Conservation (phyloP, 2,888 invertebrate genomes). For the Geophilus truncorum region DNA sequence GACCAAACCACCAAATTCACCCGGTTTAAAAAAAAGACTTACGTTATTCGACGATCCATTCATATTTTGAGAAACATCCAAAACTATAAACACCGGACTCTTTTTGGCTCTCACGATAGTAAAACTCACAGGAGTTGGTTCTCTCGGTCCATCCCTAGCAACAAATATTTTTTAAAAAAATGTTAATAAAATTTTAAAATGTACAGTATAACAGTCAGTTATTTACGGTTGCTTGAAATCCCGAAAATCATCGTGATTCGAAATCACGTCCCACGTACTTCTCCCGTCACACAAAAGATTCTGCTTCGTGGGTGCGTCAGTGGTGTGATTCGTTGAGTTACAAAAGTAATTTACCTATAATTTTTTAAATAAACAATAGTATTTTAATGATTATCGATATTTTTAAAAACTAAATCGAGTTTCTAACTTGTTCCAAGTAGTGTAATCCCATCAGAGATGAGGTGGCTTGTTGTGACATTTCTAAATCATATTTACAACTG, state of each 20-base stretch:
- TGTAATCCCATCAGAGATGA: neutral
- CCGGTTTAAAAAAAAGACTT: neutral
- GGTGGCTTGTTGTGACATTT: neutral
- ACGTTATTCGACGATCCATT: neutral
- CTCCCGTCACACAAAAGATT: slow-evolving; percentile 46
- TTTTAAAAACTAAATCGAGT: no score
- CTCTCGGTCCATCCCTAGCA: neutral
- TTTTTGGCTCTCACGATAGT: neutral
- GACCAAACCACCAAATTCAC: neutral
- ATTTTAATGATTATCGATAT: no score
- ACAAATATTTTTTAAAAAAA: no score
- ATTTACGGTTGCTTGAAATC: neutral
- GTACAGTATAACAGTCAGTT: no score
- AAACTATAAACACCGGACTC: neutral
- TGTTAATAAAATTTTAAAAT: no score
- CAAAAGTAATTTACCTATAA: slow-evolving; percentile 32
- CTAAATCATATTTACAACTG: neutral
- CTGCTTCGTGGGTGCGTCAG: slow-evolving; percentile 46
- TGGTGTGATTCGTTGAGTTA: slow-evolving; percentile 41
- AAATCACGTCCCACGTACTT: slow-evolving; percentile 45
- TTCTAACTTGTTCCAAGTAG: neutral
- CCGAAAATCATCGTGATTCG: slow-evolving; percentile 39
- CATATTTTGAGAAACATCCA: neutral
- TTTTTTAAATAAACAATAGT: no score
- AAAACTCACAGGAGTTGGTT: neutral